These are phyloP conservation scores for Acanthosepion lycidas DNA, from an alignment of 2,888 invertebrate species.

Conservation along the genomic window DNA sequence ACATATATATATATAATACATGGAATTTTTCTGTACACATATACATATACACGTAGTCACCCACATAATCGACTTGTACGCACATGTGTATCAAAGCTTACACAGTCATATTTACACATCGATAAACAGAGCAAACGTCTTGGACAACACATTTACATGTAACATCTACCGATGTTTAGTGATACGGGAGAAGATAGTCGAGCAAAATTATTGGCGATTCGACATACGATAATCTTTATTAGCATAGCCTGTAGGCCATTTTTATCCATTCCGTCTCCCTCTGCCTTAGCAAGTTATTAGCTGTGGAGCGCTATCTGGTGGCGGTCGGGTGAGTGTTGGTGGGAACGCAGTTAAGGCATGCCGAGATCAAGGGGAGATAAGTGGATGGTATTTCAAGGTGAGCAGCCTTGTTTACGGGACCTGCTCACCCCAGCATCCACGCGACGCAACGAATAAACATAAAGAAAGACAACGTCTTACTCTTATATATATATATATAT, in stretches of 20 bases:
- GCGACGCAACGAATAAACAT: neutral
- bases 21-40: neutral
- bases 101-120: neutral
- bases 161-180: neutral
- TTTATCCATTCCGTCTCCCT: neutral
- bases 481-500: neutral
- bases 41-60: neutral
- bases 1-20: too few relatives aligned
- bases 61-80: neutral
- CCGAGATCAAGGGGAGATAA: constrained; percentile 8
- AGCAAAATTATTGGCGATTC: constrained; percentile 20
- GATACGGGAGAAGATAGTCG: neutral
- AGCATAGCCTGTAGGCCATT: neutral
- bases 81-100: neutral
- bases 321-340: too few relatives aligned
- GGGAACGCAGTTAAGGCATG: neutral
- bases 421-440: neutral
- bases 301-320: neutral
- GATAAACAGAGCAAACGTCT: neutral
- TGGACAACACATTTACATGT: neutral
- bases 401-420: neutral
- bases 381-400: constrained; percentile 8
- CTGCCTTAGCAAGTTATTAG: neutral
- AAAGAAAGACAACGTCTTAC: neutral
- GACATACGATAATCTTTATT: neutral